A percentile compares a stretch with the other conserved stretches of the same genome.
phyloP scores from a whole-genome alignment of 2,113 vertebrate genomes.

The Gracilinanus agilis region DNA sequence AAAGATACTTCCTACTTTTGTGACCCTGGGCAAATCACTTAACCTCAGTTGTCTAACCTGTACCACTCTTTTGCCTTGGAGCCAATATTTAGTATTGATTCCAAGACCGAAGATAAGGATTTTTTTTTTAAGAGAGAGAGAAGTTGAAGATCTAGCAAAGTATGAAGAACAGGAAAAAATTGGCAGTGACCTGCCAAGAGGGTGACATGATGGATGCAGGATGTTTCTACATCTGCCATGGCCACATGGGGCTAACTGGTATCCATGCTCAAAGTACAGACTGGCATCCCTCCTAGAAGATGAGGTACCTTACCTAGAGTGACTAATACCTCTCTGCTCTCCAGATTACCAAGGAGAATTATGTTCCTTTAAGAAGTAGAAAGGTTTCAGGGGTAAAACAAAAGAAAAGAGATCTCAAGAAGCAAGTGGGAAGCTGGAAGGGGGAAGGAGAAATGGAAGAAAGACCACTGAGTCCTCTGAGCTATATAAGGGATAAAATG shows the following conservation, averaged over 20 bases:
- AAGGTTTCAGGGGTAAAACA: not conserved
- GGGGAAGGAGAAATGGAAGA: not conserved
- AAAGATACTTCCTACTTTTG: too few relatives aligned
- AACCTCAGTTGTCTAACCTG: too few relatives aligned
- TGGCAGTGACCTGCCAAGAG: not conserved
- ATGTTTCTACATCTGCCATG: not conserved
- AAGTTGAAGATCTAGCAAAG: not conserved
- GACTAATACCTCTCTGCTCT: not conserved
- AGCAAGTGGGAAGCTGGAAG: not conserved
- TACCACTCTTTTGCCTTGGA: too few relatives aligned
- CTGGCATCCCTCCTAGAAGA: not conserved
- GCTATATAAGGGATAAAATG: not conserved
- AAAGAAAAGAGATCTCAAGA: not conserved
- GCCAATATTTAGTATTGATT: too few relatives aligned
- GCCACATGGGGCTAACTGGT: not conserved
- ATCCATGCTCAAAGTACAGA: not conserved
- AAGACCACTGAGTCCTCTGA: not conserved
- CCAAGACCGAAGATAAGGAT: too few relatives aligned
- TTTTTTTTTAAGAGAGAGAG: not conserved
- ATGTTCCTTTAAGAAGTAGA: not conserved
- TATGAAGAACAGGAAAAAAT: not conserved
- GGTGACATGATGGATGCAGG: not conserved
- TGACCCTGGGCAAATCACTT: too few relatives aligned
- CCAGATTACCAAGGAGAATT: not conserved
- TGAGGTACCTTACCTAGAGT: not conserved